These are phyloP conservation scores for Trilocha varians DNA, from an alignment of 2,888 invertebrate species.

Conservation along the genomic window DNA sequence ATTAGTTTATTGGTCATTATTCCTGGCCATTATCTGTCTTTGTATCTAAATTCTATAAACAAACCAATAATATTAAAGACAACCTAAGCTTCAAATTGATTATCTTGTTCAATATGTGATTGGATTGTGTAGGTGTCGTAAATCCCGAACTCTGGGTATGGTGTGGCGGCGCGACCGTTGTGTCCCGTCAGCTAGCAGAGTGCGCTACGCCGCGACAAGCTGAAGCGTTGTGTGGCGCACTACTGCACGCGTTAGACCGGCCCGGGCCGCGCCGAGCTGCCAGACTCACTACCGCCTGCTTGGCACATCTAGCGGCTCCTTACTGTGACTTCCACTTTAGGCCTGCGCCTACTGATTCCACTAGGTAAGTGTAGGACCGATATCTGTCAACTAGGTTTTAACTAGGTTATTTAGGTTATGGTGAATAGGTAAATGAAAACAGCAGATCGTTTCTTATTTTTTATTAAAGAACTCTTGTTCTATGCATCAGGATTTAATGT, in stretches of 20 bases:
- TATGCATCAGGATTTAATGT: too few relatives aligned
- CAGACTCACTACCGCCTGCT: conserved; percentile 73
- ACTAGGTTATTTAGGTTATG: too few relatives aligned
- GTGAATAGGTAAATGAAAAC: too few relatives aligned
- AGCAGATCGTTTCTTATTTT: too few relatives aligned
- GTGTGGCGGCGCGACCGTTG: conserved; percentile 87
- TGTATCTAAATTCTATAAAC: too few relatives aligned
- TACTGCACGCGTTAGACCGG: conserved; percentile 88
- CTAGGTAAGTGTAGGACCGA: conserved; percentile 64
- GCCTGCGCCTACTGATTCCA: conserved; percentile 80
- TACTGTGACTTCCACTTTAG: conserved; percentile 93
- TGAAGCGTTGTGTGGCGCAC: conserved; percentile 90
- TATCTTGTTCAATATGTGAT: not conserved
- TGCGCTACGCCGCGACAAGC: conserved; percentile 91
- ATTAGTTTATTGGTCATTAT: too few relatives aligned
- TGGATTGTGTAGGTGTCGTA: conserved; percentile 85
- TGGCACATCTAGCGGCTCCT: conserved; percentile 89
- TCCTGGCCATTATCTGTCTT: too few relatives aligned
- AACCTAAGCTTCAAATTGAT: not conserved
- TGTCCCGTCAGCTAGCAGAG: conserved; percentile 86
- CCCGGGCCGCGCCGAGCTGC: conserved; percentile 85
- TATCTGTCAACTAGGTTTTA: too few relatives aligned
- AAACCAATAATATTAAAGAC: too few relatives aligned
- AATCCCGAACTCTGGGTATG: conserved; percentile 86
- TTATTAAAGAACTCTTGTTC: too few relatives aligned